A percentile compares a stretch with the other conserved stretches of the same genome.
These are phyloP conservation scores for Rattus rattus DNA, from an alignment of 2,113 vertebrate species.

Conservation along the genomic window DNA sequence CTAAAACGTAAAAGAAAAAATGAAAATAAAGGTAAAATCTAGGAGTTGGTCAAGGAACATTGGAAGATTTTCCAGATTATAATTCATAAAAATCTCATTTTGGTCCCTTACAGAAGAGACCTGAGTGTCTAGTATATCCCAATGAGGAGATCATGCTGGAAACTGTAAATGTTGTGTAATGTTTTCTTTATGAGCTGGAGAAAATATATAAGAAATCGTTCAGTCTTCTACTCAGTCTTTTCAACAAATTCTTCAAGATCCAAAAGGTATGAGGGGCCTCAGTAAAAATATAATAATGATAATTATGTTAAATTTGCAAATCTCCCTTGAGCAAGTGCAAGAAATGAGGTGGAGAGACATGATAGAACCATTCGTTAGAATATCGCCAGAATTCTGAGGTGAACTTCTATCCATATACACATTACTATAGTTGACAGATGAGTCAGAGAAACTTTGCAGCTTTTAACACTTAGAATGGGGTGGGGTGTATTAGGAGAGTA, in stretches of 20 bases:
- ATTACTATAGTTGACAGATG: neutral
- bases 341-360: conserved; percentile 16
- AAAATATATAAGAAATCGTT: neutral
- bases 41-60: neutral
- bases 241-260: neutral
- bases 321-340: neutral
- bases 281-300: neutral
- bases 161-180: neutral
- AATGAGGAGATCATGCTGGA: neutral
- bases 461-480: neutral
- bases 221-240: neutral
- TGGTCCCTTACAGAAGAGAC: neutral
- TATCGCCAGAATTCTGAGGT: neutral
- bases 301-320: conserved; percentile 49
- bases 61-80: neutral
- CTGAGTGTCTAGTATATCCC: neutral
- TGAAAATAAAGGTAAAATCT: neutral
- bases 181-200: neutral
- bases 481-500: neutral
- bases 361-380: neutral
- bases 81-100: neutral
- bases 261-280: neutral
- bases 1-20: neutral
- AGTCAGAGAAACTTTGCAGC: neutral
- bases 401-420: neutral